Base-by-base conservation (phyloP, 2,113 vertebrate genomes). In the Brienomyrus brachyistius region DNA sequence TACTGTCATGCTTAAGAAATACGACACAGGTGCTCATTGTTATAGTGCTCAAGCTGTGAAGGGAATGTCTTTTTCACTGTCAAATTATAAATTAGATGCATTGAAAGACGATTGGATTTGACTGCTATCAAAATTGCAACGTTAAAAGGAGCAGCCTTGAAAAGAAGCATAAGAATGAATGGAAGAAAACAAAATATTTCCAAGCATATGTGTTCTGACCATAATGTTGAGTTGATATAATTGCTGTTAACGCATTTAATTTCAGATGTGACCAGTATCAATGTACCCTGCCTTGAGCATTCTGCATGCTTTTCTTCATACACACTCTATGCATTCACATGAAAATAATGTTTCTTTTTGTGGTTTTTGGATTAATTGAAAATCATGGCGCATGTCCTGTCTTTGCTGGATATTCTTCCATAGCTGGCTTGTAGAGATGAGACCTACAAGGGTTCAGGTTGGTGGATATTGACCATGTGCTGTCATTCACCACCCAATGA, bases 21-120 rank as follows among this genome's bases (percentile, higher is more conserved):
- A 94, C 93, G 93, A 95, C 95, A 95, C 95, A 95, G 95, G 95
- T 96, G 95, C 94, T 95, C 94, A 91, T 95, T 92, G 92, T 96
- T 96, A 95, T 95, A 94, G 95, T 96, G 95, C 94, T 95, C 94
- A 96, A 94, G 95, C 94, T 95, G 93, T 91, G 93, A 94, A 66
- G 94, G 94, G 96, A 95, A 95, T 94, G 95, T 93, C 93, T 92
- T 95, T 94, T 95, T 94, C 92, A 40, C 8, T 66, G 70, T 87
- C 80, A 88, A 84, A 87, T 90, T 62, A 84, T 19, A 89, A 88
- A 35, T 82, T 89, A 93, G 92, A 91, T 93, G 92, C 92, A 90
- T 93, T 92, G 92, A 91, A 84, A 93, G 92, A 93, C 92, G 89
- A 91, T 89, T 93, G 89, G 89, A 86, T 66, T 90, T 83, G 89